Percentiles rank a stretch among this genome's conserved stretches.
Conservation (phyloP, 1,140 invertebrate species). For the Piezodorus guildinii region DNA sequence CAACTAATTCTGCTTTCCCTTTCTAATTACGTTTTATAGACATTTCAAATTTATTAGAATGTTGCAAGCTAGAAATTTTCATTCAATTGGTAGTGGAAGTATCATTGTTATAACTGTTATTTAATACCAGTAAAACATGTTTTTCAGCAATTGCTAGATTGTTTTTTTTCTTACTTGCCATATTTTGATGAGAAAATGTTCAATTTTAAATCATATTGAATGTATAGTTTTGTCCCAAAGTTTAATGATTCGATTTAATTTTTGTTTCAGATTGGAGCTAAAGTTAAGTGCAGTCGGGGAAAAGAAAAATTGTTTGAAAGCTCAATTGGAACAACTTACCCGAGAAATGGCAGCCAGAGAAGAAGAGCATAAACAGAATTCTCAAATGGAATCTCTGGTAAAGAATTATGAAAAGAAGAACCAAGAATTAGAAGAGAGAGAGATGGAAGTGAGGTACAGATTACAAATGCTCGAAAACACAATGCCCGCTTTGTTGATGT, state of each 20-base stretch:
- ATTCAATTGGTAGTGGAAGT: too few species aligned
- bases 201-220: too few species aligned
- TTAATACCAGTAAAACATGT: too few species aligned
- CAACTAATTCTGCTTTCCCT: too few species aligned
- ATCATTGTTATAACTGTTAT: too few species aligned
- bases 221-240: too few species aligned
- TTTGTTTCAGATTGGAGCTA: conserved; percentile 29
- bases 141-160: too few species aligned
- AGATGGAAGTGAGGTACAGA: conserved; percentile 45
- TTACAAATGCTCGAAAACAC: conserved; percentile 48
- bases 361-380: conserved; percentile 26
- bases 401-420: conserved; percentile 44
- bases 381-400: conserved; percentile 27
- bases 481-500: conserved; percentile 50
- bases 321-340: conserved; percentile 26
- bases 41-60: too few species aligned
- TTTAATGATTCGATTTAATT: background rate
- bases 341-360: conserved; percentile 27
- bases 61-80: too few species aligned
- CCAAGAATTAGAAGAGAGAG: conserved; percentile 41
- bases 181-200: too few species aligned
- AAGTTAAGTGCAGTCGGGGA: conserved; percentile 29
- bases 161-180: too few species aligned
- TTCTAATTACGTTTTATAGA: too few species aligned
- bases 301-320: conserved; percentile 29